Conservation (phyloP, 2,797 vertebrate species). For the Psittacula echo region DNA sequence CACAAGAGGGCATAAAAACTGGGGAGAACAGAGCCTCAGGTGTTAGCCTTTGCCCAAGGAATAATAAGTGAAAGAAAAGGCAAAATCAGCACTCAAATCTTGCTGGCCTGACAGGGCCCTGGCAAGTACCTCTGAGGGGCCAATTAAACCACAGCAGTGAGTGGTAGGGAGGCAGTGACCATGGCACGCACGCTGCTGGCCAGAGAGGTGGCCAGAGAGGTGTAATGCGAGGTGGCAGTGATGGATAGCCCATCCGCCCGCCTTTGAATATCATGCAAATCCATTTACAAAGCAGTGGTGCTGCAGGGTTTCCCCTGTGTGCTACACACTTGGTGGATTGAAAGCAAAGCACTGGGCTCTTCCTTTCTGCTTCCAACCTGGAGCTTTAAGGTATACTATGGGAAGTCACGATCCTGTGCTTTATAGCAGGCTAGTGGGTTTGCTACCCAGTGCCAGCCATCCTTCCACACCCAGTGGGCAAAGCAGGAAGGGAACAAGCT, state of each 20-base stretch:
- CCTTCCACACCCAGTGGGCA: neutral
- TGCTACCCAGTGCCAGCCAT: accelerated
- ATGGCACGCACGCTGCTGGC: neutral
- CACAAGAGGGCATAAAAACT: conserved; percentile 36
- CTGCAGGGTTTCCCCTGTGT: accelerated
- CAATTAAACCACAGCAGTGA: neutral
- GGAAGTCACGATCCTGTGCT: neutral
- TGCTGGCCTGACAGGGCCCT: conserved; percentile 55
- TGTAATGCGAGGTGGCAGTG: neutral
- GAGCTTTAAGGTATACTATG: neutral
- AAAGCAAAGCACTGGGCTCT: neutral
- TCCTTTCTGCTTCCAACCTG: neutral
- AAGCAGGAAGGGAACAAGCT: neutral
- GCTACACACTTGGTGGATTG: accelerated
- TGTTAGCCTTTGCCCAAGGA: neutral
- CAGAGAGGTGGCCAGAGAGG: neutral
- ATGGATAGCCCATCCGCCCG: conserved; percentile 4
- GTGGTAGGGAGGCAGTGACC: neutral
- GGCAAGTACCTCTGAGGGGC: neutral
- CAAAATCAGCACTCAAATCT: conserved; percentile 69
- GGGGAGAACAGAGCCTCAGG: neutral
- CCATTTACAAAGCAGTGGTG: neutral
- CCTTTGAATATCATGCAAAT: conserved; percentile 30
- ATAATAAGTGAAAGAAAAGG: neutral
- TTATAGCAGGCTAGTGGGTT: accelerated